Evolutionary conservation across 2,888 invertebrate species (phyloP).

Genomic region (Petrolisthes manimaculis): DNA sequence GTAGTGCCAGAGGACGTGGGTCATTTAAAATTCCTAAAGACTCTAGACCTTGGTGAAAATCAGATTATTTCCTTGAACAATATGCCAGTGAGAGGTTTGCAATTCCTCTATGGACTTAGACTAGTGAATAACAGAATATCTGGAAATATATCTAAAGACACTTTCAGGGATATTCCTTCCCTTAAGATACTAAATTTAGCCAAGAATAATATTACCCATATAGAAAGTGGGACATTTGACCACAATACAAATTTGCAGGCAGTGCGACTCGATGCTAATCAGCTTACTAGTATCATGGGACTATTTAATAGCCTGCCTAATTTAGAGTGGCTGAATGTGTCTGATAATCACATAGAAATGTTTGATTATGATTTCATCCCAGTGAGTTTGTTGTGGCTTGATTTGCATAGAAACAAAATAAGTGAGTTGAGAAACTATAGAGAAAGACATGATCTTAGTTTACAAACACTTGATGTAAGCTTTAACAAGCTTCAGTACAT

Average conservation of each 20-base stretch:
- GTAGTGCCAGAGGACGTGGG: conserved; percentile 83
- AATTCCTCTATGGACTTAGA: conserved; percentile 76
- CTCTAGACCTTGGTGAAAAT: conserved; percentile 88
- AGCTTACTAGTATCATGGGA: conserved; percentile 82
- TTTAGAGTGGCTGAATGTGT: conserved; percentile 87
- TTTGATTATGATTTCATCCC: conserved; percentile 90
- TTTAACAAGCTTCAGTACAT: conserved; percentile 85
- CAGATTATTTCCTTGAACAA: conserved; percentile 83
- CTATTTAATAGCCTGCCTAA: conserved; percentile 85
- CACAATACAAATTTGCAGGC: conserved; percentile 81
- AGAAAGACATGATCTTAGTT: conserved; percentile 78
- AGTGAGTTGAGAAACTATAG: conserved; percentile 86
- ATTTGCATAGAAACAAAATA: conserved; percentile 87
- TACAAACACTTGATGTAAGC: conserved; percentile 84
- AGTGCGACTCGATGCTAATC: conserved; percentile 85
- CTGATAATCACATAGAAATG: conserved; percentile 85
- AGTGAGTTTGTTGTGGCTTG: conserved; percentile 86
- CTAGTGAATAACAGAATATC: conserved; percentile 87
- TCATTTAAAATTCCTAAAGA: conserved; percentile 82
- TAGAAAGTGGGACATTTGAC: conserved; percentile 84
- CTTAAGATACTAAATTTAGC: conserved; percentile 87
- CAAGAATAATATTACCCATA: conserved; percentile 83
- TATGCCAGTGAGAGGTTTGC: conserved; percentile 84
- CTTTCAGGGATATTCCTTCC: conserved; percentile 82
- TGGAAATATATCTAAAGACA: conserved; percentile 80